Evolutionary conservation across 2,888 invertebrate species (phyloP), one percentile per base, ranked within the genome.

Genomic region (Amblyjoppa fuscipennis): DNA sequence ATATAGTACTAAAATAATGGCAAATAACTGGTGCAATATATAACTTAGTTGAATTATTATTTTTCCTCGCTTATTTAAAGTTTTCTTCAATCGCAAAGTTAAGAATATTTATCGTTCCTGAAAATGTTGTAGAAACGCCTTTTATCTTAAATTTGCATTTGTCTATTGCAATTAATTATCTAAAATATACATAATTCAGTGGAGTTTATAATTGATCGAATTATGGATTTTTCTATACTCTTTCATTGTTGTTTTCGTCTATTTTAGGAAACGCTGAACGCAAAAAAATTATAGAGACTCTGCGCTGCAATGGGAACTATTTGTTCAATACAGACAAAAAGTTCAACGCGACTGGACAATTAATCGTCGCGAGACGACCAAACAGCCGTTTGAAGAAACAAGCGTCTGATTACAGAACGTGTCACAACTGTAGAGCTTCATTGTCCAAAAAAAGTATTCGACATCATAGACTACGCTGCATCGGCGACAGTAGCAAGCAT

Each of bases 271-370:
- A 64, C 49, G 31, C 20, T 25, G 81, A 81, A 53, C 61, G 81
- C 28, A 61, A 31, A 64, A 81, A 81, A 74, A 31, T 81, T 31
- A 81, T 81, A 25, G 81, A 74, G 25, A 81, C 31, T 64, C 16
- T 81, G 61, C 61, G 81, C 38, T 51, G 59, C 25, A 73, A 41
- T 31, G 73, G 81, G 34, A 81, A 81, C 64, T 66, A 74, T 28
- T 61, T 74, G 28, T 81, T 64, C n/a, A 71, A 81, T 38, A 74
- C 80, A 13, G 34, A 70, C 6, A 16, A 59, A n/a, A 53, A 51
- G 41, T 66, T 64, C 41, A 74, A 81, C 61, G n/a, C 9, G 16
- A 56, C 34, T 64, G 64, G 66, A 49, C 66, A 79, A 70, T 59
- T 79, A n/a, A 61, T 68, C 41, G 79, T 79, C 53, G 34, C 79